Percentiles rank a stretch among this genome's conserved stretches.
Conservation (phyloP, 2,797 vertebrate species). For the Coracias cyanogaster region DNA sequence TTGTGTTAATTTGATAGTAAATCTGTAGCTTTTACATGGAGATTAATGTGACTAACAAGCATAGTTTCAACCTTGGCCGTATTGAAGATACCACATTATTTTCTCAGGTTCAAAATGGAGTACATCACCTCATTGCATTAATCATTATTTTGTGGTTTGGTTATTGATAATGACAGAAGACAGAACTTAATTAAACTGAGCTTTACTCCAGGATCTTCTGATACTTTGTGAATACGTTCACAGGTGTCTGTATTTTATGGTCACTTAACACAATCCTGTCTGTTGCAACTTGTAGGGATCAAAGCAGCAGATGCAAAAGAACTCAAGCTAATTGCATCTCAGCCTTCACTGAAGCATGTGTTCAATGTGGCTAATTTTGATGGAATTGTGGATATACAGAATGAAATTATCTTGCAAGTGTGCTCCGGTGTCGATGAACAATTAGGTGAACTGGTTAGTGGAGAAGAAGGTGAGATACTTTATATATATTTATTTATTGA, state of each 20-base stretch:
- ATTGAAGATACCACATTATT: not conserved
- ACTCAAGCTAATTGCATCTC: conserved; percentile 90
- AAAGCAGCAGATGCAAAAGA: conserved; percentile 90
- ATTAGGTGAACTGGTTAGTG: conserved; percentile 87
- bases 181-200: not conserved
- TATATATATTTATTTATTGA: not conserved
- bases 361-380: conserved; percentile 88
- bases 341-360: conserved; percentile 86
- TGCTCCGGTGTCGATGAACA: conserved; percentile 92
- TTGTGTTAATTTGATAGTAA: not conserved
- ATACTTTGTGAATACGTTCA: not conserved
- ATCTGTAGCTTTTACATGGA: not conserved
- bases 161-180: not conserved
- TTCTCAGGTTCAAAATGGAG: not conserved
- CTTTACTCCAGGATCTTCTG: not conserved
- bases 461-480: conserved; percentile 89
- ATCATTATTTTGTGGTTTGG: not conserved
- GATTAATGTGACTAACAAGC: not conserved
- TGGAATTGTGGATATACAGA: conserved; percentile 87
- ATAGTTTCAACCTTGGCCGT: not conserved
- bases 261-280: not conserved
- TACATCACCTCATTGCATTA: not conserved
- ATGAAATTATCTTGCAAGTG: conserved; percentile 86
- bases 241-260: not conserved
- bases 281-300: conserved; percentile 82